Conservation (phyloP, 2,888 invertebrate species). For the Hymenopus coronatus region DNA sequence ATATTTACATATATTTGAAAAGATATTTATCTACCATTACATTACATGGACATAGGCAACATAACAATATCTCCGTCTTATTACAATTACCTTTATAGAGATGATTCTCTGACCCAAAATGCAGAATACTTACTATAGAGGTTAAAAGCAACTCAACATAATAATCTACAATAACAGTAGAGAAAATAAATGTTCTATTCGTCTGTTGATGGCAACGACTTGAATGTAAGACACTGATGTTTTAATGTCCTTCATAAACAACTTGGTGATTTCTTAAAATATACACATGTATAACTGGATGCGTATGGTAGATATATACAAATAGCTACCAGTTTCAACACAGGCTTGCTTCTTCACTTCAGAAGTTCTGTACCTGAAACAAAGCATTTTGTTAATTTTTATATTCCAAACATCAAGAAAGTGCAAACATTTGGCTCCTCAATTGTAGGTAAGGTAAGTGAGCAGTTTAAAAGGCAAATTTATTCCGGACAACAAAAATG, state of each 20-base stretch:
- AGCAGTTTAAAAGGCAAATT: too few relatives aligned
- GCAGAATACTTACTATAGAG: neutral
- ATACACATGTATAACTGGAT: neutral
- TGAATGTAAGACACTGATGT: neutral
- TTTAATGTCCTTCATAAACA: neutral
- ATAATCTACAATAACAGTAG: neutral
- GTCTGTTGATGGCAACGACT: neutral
- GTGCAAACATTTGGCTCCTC: too few relatives aligned
- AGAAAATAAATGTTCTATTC: neutral
- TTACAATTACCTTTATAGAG: neutral
- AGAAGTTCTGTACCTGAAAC: neutral
- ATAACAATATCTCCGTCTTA: too few relatives aligned
- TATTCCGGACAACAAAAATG: too few relatives aligned
- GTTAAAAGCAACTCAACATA: neutral
- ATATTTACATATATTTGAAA: neutral
- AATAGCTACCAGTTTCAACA: neutral
- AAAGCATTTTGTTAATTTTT: neutral
- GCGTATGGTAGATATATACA: neutral
- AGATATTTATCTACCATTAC: neutral
- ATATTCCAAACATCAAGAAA: too few relatives aligned
- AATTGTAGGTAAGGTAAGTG: too few relatives aligned
- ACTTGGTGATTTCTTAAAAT: neutral
- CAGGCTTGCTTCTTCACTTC: neutral
- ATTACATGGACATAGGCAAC: neutral
- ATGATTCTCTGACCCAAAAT: neutral